A percentile compares a stretch with the other conserved stretches of the same genome.
These are phyloP conservation scores for Fratercula arctica DNA, from an alignment of 2,797 vertebrate genomes.

Conservation along the genomic window DNA sequence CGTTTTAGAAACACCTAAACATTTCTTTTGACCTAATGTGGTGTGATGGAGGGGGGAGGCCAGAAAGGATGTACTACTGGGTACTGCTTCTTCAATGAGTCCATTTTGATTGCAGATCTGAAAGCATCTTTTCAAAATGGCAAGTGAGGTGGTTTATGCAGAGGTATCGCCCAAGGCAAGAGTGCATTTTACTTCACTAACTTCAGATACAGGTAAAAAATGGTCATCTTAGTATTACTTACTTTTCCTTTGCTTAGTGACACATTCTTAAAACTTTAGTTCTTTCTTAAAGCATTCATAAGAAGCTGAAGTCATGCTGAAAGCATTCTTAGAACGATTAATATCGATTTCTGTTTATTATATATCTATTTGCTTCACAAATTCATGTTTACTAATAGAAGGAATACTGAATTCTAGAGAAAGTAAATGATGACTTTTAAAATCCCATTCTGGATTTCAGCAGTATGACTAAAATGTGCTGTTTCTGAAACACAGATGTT, in stretches of 20 bases:
- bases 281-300: neutral
- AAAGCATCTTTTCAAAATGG: constrained; percentile 22
- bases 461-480: neutral
- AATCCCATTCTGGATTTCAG: neutral
- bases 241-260: neutral
- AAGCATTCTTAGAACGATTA: neutral
- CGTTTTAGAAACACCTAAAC: neutral
- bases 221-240: neutral
- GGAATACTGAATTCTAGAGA: neutral
- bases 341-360: neutral
- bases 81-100: neutral
- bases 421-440: neutral
- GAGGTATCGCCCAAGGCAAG: neutral
- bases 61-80: neutral
- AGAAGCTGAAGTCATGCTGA: neutral
- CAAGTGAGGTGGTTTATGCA: constrained; percentile 16
- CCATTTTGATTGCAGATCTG: constrained; percentile 25
- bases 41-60: neutral
- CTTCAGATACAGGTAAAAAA: constrained; percentile 42
- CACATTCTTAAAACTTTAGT: neutral
- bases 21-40: neutral
- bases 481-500: neutral
- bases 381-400: neutral
- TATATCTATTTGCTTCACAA: neutral
- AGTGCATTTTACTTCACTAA: neutral